Base-by-base conservation (phyloP, 2,797 vertebrate species). In the Australoheros facetus region DNA sequence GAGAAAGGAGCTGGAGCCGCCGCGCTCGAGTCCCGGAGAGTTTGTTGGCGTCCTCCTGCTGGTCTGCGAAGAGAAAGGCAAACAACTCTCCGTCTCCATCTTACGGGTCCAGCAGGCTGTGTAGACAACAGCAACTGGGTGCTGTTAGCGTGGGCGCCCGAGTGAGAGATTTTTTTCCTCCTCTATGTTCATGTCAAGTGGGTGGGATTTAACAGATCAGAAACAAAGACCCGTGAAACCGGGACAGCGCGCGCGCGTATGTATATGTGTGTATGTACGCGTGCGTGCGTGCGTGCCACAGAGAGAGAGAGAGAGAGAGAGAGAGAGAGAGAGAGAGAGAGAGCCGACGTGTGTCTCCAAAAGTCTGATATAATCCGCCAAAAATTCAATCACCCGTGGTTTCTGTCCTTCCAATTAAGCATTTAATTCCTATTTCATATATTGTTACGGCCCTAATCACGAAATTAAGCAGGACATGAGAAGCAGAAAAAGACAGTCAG, bases 151-250 rank as follows among this genome's bases (percentile, higher is more conserved):
- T 71, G 91, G 88, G 83, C 77, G 90, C 88, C 83, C 39, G 92
- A 91, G 88, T 91, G 88, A 87, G 87, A 75, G 80, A 30, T 59
- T 77, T 79, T 75, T 88, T 88, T 57, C 66, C 66, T 84, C 79
- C 73, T 86, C 91, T 81, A 84, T 87, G 87, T 93, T 85, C 91
- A 90, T 92, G 92, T 94, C 92, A 93, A 94, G 93, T 95, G 95
- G 96, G 96, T 93, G 95, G 95, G 94, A 95, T 95, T 94, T 95
- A 92, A 88, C 92, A 93, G 94, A 96, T 96, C 94, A 95, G 94
- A 95, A 95, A 96, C 94, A 94, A 95, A 96, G 95, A 96, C 91
- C 95, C 94, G 91, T 95, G 95, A 95, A 95, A 95, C 94, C 88
- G 83, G 81, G 79, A 85, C 55, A 37, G 37, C 23, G 60, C 42